Evolutionary conservation across 1,140 invertebrate genomes (phyloP).

Genomic region (Riptortus pedestris): DNA sequence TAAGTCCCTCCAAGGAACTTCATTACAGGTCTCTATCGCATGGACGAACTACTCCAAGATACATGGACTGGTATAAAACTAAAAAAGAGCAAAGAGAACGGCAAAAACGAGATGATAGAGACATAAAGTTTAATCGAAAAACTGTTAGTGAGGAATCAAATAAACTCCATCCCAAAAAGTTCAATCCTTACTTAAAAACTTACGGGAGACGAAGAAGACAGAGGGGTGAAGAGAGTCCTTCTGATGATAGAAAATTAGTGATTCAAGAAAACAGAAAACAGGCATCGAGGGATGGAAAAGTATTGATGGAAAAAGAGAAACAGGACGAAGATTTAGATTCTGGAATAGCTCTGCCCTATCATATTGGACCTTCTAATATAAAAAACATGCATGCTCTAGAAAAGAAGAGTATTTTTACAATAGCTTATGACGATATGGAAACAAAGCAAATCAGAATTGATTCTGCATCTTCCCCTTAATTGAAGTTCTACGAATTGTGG

Average conservation of each 20-base stretch:
- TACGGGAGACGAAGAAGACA: neutral
- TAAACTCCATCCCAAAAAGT: constrained; percentile 2
- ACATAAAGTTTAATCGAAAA: constrained; percentile 11
- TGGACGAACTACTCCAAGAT: constrained; percentile 37
- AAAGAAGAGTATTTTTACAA: constrained; percentile 88
- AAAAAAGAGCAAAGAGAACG: constrained; percentile 30
- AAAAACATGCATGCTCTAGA: constrained; percentile 64
- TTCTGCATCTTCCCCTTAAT: constrained; percentile 25
- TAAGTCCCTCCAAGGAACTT: neutral
- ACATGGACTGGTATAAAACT: constrained; percentile 47
- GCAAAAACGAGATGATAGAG: constrained; percentile 31
- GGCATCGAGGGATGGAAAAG: neutral
- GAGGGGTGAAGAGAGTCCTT: neutral
- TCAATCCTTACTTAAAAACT: neutral
- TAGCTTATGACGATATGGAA: constrained; percentile 78
- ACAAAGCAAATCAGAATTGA: constrained; percentile 44
- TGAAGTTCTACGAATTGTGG: no score
- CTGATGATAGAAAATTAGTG: neutral
- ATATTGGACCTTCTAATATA: constrained; percentile 35
- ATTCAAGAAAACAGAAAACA: neutral
- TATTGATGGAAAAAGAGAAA: constrained; percentile 27
- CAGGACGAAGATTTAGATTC: constrained; percentile 49
- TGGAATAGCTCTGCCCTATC: constrained; percentile 54
- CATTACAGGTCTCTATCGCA: neutral
- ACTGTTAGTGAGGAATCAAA: neutral